Evolutionary conservation across 1,140 invertebrate genomes (phyloP), one percentile per base, ranked within the genome.

Genomic region (Drosophila pachea): DNA sequence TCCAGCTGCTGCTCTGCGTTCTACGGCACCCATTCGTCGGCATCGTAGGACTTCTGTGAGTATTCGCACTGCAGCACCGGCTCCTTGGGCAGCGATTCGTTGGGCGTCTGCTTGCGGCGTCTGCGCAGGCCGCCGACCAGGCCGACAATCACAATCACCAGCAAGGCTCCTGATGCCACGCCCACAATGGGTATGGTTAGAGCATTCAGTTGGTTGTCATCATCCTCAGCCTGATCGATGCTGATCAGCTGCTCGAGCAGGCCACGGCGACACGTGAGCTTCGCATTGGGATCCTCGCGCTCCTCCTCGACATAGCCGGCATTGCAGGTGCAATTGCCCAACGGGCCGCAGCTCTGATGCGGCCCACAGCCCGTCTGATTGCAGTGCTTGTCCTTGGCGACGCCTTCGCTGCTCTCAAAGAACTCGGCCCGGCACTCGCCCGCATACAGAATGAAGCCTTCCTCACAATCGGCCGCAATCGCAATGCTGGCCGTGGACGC

Each of bases 111-210:
- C 0, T 42, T 42, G 8, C 48, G 42, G 9, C 66, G 71, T 6
- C 58, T 66, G 9, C 69, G 73, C 12, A 12, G 7, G 0, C 65
- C 58, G 0, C 53, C 60, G 4, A 14, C 31, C 0, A 86, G 31
- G 7, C 79, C 76, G 8, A 61, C 76, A 8, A 86, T 55, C 2
- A 84, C 8, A 2, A 84, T 52, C 5, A 74, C 69, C 2, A 86
- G 63, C 1, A 84, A 12, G 0, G 52, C 22, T 0, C 81, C 79
- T 4, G 73, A 63, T 35, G 79, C 76, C 5, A 84, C 40, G 2
- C 79, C 81, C 4, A 84, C 50, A 12, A 84, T 79, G 22, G 81
- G 79, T 29, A 84, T 79, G 12, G 79, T 79, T 40, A 72, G 64
- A 7, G 73, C 55, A 48, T 84, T 84, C 4, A 84, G 22, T 7